phyloP scores from a whole-genome alignment of 2,797 vertebrate genomes.

The Odontamblyopus rebecca region DNA sequence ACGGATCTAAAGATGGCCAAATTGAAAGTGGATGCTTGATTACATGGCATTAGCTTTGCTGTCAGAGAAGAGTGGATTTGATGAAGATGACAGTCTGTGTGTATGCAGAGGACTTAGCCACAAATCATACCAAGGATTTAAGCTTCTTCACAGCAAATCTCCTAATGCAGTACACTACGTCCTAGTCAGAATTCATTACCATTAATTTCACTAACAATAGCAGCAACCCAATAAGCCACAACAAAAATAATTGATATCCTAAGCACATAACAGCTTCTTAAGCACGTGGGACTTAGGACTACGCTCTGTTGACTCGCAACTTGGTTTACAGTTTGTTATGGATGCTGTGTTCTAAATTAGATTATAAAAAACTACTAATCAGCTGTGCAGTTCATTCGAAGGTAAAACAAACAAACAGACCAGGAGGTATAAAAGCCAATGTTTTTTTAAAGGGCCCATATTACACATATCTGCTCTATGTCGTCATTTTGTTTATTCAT shows the following conservation, averaged over 20 bases:
- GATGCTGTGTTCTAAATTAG: not conserved
- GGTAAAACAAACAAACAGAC: not conserved
- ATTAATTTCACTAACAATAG: slow-evolving; percentile 51
- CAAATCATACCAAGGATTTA: slow-evolving; percentile 48
- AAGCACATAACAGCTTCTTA: slow-evolving; percentile 54
- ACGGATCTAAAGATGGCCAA: slow-evolving; percentile 39
- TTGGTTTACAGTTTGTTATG: not conserved
- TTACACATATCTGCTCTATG: too few species aligned
- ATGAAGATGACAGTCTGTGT: slow-evolving; percentile 24
- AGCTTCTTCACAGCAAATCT: slow-evolving; percentile 57
- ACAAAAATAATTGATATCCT: slow-evolving; percentile 62
- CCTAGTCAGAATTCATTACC: slow-evolving; percentile 53
- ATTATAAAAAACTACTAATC: not conserved
- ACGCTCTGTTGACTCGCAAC: slow-evolving; percentile 60
- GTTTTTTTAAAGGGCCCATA: too few species aligned
- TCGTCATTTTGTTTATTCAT: too few species aligned
- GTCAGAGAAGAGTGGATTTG: slow-evolving; percentile 47
- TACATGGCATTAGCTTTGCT: slow-evolving; percentile 42
- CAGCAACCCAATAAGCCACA: slow-evolving; percentile 47
- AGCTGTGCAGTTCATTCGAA: not conserved
- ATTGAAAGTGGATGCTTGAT: slow-evolving; percentile 48
- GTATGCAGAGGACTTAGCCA: slow-evolving; percentile 36
- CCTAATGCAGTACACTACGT: slow-evolving; percentile 51
- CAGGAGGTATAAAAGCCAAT: too few species aligned
- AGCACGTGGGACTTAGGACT: slow-evolving; percentile 49